A percentile compares a stretch with the other conserved stretches of the same genome.
Conservation (phyloP, 1,140 invertebrate species). For the Hypsibius dujardini region DNA sequence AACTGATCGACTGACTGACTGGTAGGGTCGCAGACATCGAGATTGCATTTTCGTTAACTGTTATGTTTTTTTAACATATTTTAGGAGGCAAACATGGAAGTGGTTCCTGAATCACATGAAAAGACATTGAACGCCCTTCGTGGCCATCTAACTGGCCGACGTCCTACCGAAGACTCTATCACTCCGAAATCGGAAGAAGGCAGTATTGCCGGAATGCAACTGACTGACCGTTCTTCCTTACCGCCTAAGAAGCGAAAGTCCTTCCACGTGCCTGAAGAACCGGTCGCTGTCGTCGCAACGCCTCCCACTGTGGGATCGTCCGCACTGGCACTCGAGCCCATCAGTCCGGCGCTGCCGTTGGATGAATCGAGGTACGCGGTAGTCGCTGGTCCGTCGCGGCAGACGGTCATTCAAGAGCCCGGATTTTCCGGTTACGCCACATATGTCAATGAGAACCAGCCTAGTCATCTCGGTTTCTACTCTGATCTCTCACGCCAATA, state of each 20-base stretch:
- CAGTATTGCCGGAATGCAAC: no score
- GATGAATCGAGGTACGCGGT: no score
- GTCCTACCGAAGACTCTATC: not conserved
- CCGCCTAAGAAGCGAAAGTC: conserved; percentile 8
- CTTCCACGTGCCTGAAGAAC: conserved; percentile 3
- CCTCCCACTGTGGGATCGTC: no score
- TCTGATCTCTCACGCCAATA: conserved; percentile 11
- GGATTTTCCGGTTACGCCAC: conserved; percentile 15
- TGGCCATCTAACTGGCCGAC: not conserved
- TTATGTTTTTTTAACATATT: no score
- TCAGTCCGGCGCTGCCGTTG: no score
- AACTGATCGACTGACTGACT: no score
- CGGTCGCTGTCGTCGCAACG: not conserved
- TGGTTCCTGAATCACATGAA: conserved; percentile 14
- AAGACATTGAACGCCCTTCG: conserved; percentile 12
- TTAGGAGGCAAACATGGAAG: no score
- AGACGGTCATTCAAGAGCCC: not conserved
- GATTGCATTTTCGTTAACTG: no score
- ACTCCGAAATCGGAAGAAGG: not conserved
- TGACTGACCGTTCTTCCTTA: no score
- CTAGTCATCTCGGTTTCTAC: conserved; percentile 11
- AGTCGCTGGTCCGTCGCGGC: no score
- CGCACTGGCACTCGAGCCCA: no score
- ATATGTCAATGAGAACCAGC: not conserved
- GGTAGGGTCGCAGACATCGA: no score